These are phyloP conservation scores for Pangasius sanitwongsei DNA, from an alignment of 2,797 vertebrate genomes.

Conservation along the genomic window DNA sequence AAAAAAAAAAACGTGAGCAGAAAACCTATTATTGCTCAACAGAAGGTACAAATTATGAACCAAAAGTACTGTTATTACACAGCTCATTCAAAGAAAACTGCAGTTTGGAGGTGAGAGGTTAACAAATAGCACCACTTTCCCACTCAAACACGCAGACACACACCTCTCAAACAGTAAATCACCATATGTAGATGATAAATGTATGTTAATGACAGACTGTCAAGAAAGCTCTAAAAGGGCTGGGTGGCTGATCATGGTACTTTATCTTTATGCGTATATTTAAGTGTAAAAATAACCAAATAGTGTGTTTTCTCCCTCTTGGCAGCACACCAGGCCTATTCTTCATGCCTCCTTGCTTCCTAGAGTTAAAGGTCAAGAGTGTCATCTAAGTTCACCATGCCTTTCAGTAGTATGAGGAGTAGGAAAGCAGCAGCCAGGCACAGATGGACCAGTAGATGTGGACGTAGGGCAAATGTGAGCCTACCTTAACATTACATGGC, in stretches of 20 bases:
- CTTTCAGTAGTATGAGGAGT: not conserved
- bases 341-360: not conserved
- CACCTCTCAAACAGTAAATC: not conserved
- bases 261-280: constrained; percentile 1
- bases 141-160: not conserved
- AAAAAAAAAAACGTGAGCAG: not conserved
- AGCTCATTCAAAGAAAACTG: not conserved
- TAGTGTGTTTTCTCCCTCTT: not conserved
- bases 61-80: constrained; percentile 38
- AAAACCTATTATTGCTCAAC: not conserved
- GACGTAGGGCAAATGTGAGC: not conserved
- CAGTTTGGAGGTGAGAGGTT: not conserved
- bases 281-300: constrained; percentile 19
- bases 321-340: not conserved
- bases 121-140: not conserved
- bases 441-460: not conserved
- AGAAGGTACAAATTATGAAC: constrained; percentile 25
- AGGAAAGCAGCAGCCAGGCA: not conserved
- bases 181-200: not conserved
- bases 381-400: not conserved
- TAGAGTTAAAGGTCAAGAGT: not conserved
- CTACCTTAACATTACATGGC: not conserved
- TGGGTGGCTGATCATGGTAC: not conserved
- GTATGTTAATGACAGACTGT: not conserved
- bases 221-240: not conserved